A percentile compares a stretch with the other conserved stretches of the same genome.
These are phyloP conservation scores for Noturus placidus DNA, from an alignment of 2,113 vertebrate species.

Conservation along the genomic window DNA sequence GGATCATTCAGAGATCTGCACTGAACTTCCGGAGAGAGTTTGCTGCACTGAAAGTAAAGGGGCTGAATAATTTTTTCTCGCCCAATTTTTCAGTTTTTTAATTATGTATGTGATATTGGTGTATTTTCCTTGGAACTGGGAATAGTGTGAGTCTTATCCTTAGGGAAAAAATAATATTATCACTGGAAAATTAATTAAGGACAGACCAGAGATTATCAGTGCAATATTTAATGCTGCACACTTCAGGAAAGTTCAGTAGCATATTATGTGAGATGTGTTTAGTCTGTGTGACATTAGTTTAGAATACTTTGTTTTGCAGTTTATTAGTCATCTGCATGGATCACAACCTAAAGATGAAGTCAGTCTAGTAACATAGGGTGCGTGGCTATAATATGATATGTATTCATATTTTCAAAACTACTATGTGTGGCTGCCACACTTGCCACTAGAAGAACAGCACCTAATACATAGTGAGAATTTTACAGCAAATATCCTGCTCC, in stretches of 20 bases:
- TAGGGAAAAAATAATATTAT: not conserved
- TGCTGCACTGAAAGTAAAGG: no score
- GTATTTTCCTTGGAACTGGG: not conserved
- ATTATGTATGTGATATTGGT: conserved; percentile 6
- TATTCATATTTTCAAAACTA: not conserved
- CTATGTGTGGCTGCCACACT: not conserved
- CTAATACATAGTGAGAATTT: not conserved
- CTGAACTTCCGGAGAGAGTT: no score
- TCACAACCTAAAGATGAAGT: not conserved
- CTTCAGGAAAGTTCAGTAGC: not conserved
- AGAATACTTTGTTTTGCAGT: not conserved
- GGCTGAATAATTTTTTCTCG: no score
- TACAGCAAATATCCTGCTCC: not conserved
- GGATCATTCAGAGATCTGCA: no score
- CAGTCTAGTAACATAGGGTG: not conserved
- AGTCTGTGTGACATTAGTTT: not conserved
- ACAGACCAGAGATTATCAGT: not conserved
- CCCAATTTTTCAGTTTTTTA: no score
- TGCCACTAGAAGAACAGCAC: not conserved
- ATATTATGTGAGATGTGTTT: not conserved
- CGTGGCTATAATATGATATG: not conserved
- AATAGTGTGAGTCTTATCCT: not conserved
- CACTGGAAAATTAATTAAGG: conserved; percentile 7
- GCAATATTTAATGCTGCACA: not conserved
- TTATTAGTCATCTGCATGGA: conserved; percentile 10